A percentile compares a stretch with the other conserved stretches of the same genome.
phyloP scores from a whole-genome alignment of 2,113 vertebrate genomes.

The Tachycineta bicolor region DNA sequence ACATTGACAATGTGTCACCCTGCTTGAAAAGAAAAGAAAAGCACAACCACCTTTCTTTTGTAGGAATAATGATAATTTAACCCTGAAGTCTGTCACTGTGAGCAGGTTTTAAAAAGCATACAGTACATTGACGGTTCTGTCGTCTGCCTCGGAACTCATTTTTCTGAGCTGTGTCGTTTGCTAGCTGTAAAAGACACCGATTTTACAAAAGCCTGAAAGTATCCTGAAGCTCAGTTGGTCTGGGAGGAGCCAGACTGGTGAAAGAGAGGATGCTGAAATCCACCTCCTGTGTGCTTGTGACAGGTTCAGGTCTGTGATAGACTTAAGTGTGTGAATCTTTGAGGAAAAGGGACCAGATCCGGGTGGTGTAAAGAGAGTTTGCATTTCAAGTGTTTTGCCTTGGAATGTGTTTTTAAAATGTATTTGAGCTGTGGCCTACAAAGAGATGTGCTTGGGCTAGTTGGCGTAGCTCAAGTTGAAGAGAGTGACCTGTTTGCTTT shows the following conservation, averaged over 20 bases:
- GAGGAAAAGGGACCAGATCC: constrained; percentile 67
- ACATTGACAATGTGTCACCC: neutral
- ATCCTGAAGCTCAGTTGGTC: constrained; percentile 42
- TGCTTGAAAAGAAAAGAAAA: constrained; percentile 11
- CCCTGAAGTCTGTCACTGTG: constrained; percentile 36
- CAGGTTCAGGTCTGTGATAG: constrained; percentile 48
- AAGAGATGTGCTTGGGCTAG: constrained; percentile 26
- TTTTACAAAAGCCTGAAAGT: constrained; percentile 40
- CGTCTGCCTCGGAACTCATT: constrained; percentile 29
- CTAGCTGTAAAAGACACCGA: constrained; percentile 24
- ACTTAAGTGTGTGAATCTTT: constrained; percentile 46
- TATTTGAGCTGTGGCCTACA: constrained; percentile 23
- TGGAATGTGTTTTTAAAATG: constrained; percentile 61
- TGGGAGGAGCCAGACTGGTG: constrained; percentile 56
- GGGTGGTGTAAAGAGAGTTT: constrained; percentile 42
- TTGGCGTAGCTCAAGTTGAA: constrained; percentile 32
- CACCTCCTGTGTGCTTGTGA: constrained; percentile 32
- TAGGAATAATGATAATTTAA: constrained; percentile 3
- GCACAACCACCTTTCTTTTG: constrained; percentile 57
- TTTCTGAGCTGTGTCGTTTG: constrained; percentile 57
- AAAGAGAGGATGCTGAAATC: constrained; percentile 66
- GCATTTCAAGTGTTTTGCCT: constrained; percentile 69
- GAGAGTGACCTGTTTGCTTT: constrained; percentile 21
- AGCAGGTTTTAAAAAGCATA: constrained; percentile 45
- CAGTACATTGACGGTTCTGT: constrained; percentile 23